These are phyloP conservation scores for Ostrea edulis DNA, from an alignment of 1,140 invertebrate genomes.

Conservation along the genomic window DNA sequence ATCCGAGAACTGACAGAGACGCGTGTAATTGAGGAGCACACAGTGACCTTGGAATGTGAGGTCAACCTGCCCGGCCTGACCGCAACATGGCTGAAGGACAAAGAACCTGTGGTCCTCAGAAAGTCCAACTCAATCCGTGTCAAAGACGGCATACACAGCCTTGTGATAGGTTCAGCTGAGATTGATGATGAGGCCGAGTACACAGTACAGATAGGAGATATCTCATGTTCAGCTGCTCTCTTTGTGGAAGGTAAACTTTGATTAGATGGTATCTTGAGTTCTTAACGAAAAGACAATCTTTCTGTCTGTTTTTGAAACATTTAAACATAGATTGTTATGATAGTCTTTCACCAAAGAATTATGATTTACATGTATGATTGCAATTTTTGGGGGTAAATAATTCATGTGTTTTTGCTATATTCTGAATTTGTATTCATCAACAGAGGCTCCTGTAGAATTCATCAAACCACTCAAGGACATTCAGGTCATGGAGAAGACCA, in stretches of 20 bases:
- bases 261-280: too few species aligned
- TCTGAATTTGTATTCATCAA: neutral
- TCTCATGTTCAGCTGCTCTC: conserved; percentile 90
- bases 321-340: neutral
- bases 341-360: neutral
- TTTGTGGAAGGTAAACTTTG: conserved; percentile 88
- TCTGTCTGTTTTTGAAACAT: too few species aligned
- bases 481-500: conserved; percentile 69
- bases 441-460: conserved; percentile 72
- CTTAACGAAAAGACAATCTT: too few species aligned
- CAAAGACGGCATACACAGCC: conserved; percentile 68
- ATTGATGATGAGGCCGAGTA: conserved; percentile 91
- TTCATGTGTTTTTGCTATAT: neutral
- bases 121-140: conserved; percentile 61
- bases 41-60: conserved; percentile 73
- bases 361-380: neutral
- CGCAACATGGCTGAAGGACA: conserved; percentile 93
- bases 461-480: conserved; percentile 71
- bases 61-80: conserved; percentile 86
- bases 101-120: conserved; percentile 66
- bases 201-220: conserved; percentile 87
- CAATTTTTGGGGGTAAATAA: neutral
- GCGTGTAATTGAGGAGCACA: conserved; percentile 69
- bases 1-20: conserved; percentile 70
- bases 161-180: conserved; percentile 89